Base-by-base conservation (phyloP, 2,113 vertebrate genomes). In the Origma solitaria region DNA sequence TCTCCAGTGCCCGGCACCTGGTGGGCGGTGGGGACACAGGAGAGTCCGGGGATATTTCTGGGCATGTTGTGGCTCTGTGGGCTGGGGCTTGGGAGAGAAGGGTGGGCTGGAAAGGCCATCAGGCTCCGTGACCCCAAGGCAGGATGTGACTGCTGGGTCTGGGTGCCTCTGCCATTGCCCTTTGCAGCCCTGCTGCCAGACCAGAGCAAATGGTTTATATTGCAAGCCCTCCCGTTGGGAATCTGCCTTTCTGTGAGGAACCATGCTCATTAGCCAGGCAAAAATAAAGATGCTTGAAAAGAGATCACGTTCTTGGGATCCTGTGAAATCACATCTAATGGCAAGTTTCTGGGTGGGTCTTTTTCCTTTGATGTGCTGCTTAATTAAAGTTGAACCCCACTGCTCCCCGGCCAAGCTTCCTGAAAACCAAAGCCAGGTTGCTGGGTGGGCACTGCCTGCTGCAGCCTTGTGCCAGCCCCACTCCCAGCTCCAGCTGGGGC, bases 401-500 rank as follows among this genome's bases (percentile, higher is more conserved):
- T 42, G 33, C 7, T 54, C 28, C 38, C 30, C 24, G 24, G 18
- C 6, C 30, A 11, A 53, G 27, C 24, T 35, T 37, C 45, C 51
- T 42, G 51, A 18, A 51, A 78, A 33, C 14, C 33, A 17, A 37
- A 50, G 64, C 0, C 18, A 9, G 10, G 16, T 2, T 10, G 9
- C 37, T 13, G 17, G 15, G 10, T 42, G 70, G n/a, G 49, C 40
- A 30, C 8, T 65, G 3, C 33, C 14, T 49, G 37, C 42, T 64
- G 2, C 79, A 90, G 56, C 21, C 42, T 15, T 0, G 4, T 1
- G 7, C 7, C 4, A 3, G 4, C 23, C 58, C 9, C 1, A 12
- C 14, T 69, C 4, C 50, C 2, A 7, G 44, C 40, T 28, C 40
- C 38, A 14, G 58, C 31, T 73, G 60, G 73, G 50, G 15, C 18